Base-by-base conservation (phyloP, 2,888 invertebrate species). In the Philaethria dido region DNA sequence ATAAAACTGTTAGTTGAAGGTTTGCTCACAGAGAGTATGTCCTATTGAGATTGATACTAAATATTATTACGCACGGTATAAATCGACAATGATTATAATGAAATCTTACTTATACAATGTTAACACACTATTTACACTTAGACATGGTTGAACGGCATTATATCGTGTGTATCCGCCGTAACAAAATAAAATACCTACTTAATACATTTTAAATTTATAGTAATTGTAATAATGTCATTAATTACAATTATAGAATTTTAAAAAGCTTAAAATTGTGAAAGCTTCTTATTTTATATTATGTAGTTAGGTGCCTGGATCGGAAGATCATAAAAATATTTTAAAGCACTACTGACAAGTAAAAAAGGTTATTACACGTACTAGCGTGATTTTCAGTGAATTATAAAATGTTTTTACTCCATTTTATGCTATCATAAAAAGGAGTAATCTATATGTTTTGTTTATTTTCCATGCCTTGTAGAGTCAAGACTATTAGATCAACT, bases 1-100 rank as follows among this genome's bases (percentile, higher is more conserved):
- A 74, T 73, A 64, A 55, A 54, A 50, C 59, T 68, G 54, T 33
- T 18, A 22, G 50, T 33, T 54, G 54, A 13, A 16, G 42, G 52
- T 48, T 14, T 50, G 59, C 1, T n/a, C 0, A 20, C 1, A 39
- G 8, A 39, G 20, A 39, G 20, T 36, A 57, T 39, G 22, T 57
- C n/a, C n/a, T 42, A n/a, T 22, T 22, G 20, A 20, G 36, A 25
- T 18, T 29, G 45, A 11, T 45, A 45, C 45, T 13, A 29, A 45
- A 33, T 11, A 29, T 44, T 33, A 18, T 25, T 18, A 29, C 16
- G 33, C 29, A 45, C 18, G 45, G 29, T 60, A 0, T 6, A 29
- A 60, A 60, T 60, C 44, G 25, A 60, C 14, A 20, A 60, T 33
- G 42, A 57, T n/a, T 57, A 57, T 22, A 33, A 29, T 33, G 16